These are phyloP conservation scores for Conops quadrifasciatus DNA, from an alignment of 2,888 invertebrate species.

Conservation along the genomic window DNA sequence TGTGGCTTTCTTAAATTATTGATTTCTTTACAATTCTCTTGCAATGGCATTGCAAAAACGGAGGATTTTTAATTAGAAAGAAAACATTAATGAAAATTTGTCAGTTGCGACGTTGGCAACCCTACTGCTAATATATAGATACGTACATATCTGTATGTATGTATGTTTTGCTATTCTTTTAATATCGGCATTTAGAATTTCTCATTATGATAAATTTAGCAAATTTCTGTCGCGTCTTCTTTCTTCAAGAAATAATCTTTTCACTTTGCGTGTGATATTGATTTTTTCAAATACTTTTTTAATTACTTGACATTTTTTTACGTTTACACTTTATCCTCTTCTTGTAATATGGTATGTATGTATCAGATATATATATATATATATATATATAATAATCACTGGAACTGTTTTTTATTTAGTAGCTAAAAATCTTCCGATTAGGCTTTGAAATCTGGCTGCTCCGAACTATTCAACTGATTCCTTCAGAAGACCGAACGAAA, in stretches of 20 bases:
- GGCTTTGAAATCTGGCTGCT: neutral
- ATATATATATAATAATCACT: slow-evolving; percentile 14
- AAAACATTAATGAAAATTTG: neutral
- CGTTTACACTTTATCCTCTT: neutral
- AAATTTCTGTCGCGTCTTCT: no score
- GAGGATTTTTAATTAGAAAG: no score
- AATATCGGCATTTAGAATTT: no score
- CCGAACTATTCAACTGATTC: slow-evolving; percentile 51
- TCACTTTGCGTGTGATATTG: neutral
- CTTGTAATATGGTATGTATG: neutral
- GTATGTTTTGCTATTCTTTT: no score
- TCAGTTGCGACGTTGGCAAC: neutral
- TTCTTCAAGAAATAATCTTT: neutral
- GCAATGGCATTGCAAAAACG: neutral
- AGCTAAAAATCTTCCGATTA: neutral
- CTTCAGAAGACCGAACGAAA: slow-evolving; percentile 63
- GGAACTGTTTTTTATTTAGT: slow-evolving; percentile 7
- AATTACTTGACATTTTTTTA: slow-evolving; percentile 27
- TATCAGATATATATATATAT: slow-evolving; percentile 5
- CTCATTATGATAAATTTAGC: no score
- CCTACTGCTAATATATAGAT: neutral
- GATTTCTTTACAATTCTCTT: slow-evolving; percentile 8
- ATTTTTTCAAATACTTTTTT: slow-evolving; percentile 6
- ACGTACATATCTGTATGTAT: no score
- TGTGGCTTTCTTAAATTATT: slow-evolving; percentile 21